Evolutionary conservation across 2,113 vertebrate species (phyloP), one percentile per base, ranked within the genome.

Genomic region (Choloepus hoffmanni): DNA sequence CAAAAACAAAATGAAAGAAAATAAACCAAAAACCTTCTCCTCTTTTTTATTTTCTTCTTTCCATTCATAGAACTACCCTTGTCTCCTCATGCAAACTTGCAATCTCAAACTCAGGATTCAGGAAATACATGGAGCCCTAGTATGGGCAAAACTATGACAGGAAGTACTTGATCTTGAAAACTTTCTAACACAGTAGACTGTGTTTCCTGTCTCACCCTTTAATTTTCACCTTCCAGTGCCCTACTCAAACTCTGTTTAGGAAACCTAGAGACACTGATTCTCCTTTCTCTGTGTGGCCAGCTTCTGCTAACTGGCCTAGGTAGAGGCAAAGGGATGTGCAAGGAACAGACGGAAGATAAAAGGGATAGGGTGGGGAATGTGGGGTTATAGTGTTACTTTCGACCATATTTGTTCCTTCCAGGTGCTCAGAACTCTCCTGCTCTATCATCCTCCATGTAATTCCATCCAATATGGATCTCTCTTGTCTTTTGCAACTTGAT

Each of bases 101-200:
- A 1, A 68, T 70, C 12, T 36, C 15, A 67, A 76, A 50, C 50
- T 58, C 12, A 4, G 60, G 45, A 76, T 48, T 24, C 16, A 48
- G 40, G 2, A 45, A 60, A 33, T 18, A 14, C 16, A 4, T 18
- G 60, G 30, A 1, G 21, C 24, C 45, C 76, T 9, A 23, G 36
- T 8, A 24, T 1, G 0, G 40, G 33, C 4, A 82, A 28, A 45
- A 48, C 33, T 36, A 21, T 1, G 0, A 18, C 0, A 0, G 62
- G 33, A 21, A 77, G 13, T 4, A 4, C 30, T 18, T 40, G 15
- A 68, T 30, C 40, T 30, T 40, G 23, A 36, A 50, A 30, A 67
- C 1, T 18, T 55, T 16, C 2, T 36, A 15, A 8, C 5, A 63
- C 60, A 18, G 58, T 60, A 21, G 58, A 21, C 15, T 18, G 83